Percentiles rank a stretch among this genome's conserved stretches.
Conservation (phyloP, 2,888 invertebrate species). For the Sminthurides aquaticus region DNA sequence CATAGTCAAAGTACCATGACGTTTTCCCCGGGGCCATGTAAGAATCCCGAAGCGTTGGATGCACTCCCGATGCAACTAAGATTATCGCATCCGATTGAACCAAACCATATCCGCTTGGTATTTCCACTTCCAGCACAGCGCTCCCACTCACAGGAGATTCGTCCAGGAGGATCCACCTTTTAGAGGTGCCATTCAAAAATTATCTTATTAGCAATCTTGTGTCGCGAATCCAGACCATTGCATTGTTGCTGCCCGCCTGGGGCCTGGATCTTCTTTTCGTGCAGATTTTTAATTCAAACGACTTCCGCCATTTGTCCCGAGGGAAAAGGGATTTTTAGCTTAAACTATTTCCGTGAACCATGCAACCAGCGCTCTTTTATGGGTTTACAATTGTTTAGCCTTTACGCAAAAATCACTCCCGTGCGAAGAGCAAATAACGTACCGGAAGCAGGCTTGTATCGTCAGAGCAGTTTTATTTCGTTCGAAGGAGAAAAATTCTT, state of each 20-base stretch:
- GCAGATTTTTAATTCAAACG: too few relatives aligned
- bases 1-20: conserved; percentile 51
- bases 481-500: conserved; percentile 46
- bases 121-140: conserved; percentile 49
- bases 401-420: too few relatives aligned
- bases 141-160: conserved; percentile 47
- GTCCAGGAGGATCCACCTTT: conserved; percentile 47
- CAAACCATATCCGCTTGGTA: conserved; percentile 50
- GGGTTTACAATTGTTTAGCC: too few relatives aligned
- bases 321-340: too few relatives aligned
- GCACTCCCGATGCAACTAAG: conserved; percentile 43
- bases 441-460: conserved; percentile 47
- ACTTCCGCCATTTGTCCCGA: too few relatives aligned
- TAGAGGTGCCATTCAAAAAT: conserved; percentile 18
- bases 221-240: background rate
- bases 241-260: background rate
- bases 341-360: too few relatives aligned
- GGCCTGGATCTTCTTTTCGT: too few relatives aligned
- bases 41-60: conserved; percentile 46
- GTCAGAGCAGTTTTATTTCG: conserved; percentile 47
- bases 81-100: conserved; percentile 49
- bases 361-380: too few relatives aligned
- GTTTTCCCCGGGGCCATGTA: conserved; percentile 46
- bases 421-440: too few relatives aligned
- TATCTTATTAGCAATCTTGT: background rate